A percentile compares a stretch with the other conserved stretches of the same genome.
phyloP scores from a whole-genome alignment of 2,113 vertebrate genomes.

The Cyanocitta stelleri region DNA sequence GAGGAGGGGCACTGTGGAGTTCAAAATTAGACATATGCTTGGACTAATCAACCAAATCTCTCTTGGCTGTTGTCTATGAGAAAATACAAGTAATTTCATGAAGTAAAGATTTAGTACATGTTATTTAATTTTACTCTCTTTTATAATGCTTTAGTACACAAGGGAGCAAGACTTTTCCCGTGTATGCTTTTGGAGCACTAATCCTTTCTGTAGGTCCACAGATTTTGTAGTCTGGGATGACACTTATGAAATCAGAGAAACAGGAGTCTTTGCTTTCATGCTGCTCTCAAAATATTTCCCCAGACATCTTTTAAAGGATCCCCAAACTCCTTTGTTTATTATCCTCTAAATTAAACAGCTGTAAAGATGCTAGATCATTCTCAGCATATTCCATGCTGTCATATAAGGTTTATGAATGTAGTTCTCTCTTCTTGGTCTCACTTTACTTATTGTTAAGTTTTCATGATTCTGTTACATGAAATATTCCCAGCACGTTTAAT shows the following conservation, averaged over 20 bases:
- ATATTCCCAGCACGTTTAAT: background rate
- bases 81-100: background rate
- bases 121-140: background rate
- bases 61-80: background rate
- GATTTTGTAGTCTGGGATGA: background rate
- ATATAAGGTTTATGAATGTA: background rate
- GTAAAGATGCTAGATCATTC: background rate
- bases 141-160: background rate
- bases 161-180: background rate
- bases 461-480: background rate
- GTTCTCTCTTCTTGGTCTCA: background rate
- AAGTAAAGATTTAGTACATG: background rate
- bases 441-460: background rate
- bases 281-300: background rate
- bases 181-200: background rate
- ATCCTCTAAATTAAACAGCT: background rate
- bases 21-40: background rate
- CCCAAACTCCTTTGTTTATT: background rate
- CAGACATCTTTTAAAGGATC: background rate
- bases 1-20: fast-evolving
- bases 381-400: background rate
- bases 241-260: background rate
- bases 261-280: background rate
- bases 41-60: background rate
- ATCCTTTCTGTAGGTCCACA: background rate